Conservation (phyloP, 2,888 invertebrate genomes). For the Caenorhabditis japonica region DNA sequence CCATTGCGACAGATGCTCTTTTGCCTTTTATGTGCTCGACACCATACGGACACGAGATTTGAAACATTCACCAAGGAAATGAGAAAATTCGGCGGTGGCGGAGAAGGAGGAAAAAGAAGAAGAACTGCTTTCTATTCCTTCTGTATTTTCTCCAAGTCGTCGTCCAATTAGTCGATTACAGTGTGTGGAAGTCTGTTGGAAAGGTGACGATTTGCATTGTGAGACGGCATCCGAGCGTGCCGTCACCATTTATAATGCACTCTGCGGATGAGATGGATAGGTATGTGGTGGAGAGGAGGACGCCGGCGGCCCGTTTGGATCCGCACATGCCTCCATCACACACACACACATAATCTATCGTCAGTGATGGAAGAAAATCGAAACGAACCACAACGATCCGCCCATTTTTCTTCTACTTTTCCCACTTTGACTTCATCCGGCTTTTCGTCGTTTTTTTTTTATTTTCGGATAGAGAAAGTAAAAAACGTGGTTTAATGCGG, state of each 20-base stretch:
- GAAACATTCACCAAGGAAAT: conserved; percentile 12
- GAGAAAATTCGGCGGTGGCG: background rate
- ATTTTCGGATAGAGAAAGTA: background rate
- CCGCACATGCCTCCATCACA: conserved; percentile 36
- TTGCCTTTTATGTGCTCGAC: conserved; percentile 26
- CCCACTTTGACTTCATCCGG: conserved; percentile 37
- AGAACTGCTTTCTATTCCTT: background rate
- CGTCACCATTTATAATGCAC: conserved; percentile 48
- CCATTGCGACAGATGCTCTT: conserved; percentile 37
- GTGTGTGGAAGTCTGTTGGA: conserved; percentile 7
- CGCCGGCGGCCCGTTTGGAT: conserved; percentile 3
- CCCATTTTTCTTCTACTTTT: background rate
- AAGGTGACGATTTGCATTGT: conserved; percentile 42
- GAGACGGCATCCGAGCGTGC: conserved; percentile 43
- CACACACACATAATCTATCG: conserved; percentile 52
- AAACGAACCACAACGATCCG: conserved; percentile 30
- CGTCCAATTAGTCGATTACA: conserved; percentile 32
- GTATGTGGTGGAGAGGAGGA: conserved; percentile 4
- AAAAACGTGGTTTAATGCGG: conserved; percentile 5
- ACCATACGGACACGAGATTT: conserved; percentile 15
- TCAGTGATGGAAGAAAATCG: background rate
- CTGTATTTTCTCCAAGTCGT: too few relatives aligned
- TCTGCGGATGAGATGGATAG: conserved; percentile 29
- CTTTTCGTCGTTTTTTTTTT: conserved; percentile 34
- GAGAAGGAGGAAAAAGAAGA: conserved; percentile 1